These are phyloP conservation scores for Synanthedon myopaeformis DNA, from an alignment of 2,888 invertebrate species.

Conservation along the genomic window DNA sequence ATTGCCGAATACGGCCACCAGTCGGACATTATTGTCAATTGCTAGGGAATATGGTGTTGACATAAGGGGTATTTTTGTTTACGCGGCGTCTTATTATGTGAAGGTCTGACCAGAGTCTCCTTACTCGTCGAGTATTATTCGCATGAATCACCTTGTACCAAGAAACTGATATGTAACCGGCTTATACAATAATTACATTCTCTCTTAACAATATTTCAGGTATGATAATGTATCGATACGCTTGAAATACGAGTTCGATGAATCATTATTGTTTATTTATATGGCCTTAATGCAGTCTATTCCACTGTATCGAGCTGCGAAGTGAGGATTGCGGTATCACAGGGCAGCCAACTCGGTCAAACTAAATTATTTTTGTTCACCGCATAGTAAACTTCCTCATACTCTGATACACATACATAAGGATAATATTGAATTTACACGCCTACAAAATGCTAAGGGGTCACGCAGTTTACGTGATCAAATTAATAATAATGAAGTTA, in stretches of 20 bases:
- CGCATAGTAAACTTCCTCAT: conserved; percentile 8
- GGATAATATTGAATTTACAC: no score
- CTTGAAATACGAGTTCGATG: conserved; percentile 20
- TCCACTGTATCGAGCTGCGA: conserved; percentile 4
- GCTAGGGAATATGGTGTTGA: conserved; percentile 26
- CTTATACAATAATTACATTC: conserved; percentile 16
- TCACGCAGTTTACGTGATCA: background rate
- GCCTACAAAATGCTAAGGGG: no score
- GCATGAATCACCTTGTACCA: conserved; percentile 25
- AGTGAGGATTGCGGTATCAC: conserved; percentile 30
- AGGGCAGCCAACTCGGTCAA: conserved; percentile 50
- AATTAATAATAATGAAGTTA: conserved; percentile 8
- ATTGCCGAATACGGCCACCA: conserved; percentile 21
- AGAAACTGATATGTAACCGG: conserved; percentile 11
- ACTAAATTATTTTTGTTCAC: conserved; percentile 28
- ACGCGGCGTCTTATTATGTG: conserved; percentile 14
- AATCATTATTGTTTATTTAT: conserved; percentile 24
- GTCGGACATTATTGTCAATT: conserved; percentile 32
- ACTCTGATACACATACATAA: no score
- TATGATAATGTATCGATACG: conserved; percentile 22
- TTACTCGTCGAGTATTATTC: conserved; percentile 13
- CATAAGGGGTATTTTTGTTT: conserved; percentile 20
- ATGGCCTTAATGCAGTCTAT: conserved; percentile 12
- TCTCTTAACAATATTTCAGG: conserved; percentile 20
- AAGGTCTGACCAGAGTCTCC: conserved; percentile 19